These are phyloP conservation scores for Dendrolimus kikuchii DNA, from an alignment of 1,140 invertebrate species.

Conservation along the genomic window DNA sequence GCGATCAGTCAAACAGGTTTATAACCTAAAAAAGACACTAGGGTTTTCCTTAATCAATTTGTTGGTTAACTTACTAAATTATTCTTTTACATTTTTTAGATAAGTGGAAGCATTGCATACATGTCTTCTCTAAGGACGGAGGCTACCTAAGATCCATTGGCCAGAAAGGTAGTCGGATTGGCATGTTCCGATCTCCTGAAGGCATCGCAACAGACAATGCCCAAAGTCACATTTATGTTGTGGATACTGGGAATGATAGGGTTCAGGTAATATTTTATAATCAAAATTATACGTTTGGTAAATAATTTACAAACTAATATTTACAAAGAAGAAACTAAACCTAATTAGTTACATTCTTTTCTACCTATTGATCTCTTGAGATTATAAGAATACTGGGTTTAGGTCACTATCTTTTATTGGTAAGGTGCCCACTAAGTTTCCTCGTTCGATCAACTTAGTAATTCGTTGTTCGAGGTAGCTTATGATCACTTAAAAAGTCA, in stretches of 20 bases:
- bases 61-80: slow-evolving; percentile 9
- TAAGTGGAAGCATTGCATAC: slow-evolving; percentile 84
- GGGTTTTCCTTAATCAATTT: neutral
- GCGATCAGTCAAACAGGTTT: no score
- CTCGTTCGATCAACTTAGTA: no score
- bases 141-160: slow-evolving; percentile 76
- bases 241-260: slow-evolving; percentile 84
- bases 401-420: no score
- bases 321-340: no score
- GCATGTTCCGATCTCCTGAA: slow-evolving; percentile 80
- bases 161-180: slow-evolving; percentile 74
- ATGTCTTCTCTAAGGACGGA: slow-evolving; percentile 79
- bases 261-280: slow-evolving; percentile 57
- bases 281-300: neutral
- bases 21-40: no score
- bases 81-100: slow-evolving; percentile 53
- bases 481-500: no score
- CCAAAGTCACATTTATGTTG: slow-evolving; percentile 78
- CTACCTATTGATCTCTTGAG: no score
- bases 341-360: no score
- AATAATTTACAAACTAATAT: no score
- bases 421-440: no score
- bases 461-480: no score
- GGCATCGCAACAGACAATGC: slow-evolving; percentile 77
- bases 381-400: no score